Evolutionary conservation across 1,140 invertebrate species (phyloP), one percentile per base, ranked within the genome.

Genomic region (Drosophila mauritiana): DNA sequence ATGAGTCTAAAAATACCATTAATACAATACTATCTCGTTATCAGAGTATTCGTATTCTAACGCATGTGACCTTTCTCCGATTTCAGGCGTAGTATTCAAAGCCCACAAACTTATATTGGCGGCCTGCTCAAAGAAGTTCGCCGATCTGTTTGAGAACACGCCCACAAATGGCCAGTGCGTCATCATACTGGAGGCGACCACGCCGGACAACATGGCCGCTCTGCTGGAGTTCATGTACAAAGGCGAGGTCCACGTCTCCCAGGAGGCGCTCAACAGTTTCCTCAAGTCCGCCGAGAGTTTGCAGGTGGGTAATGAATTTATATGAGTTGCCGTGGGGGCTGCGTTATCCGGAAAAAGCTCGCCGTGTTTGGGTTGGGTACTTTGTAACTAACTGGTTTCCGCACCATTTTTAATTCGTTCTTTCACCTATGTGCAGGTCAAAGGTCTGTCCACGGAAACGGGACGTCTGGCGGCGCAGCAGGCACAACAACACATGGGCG

Each of bases 161-260:
- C 97, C 97, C 61, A 95, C 96, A 92, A 95, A 96, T 82, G 95
- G 96, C 73, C 95, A 95, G 81, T 94, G 96, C 81, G 95, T 97
- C 82, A 96, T 98, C 79, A 97, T 98, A 88, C 93, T 98, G 89
- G 97, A 97, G 93, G 97, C 97, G 58, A 98, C 97, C 62, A 95
- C 95, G 65, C 96, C 97, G 40, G 95, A 96, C 82, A 97, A 98
- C 92, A 97, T 98, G 96, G 95, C 96, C 62, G 97, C 97, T 7
- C 94, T 98, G 45, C 94, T 98, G 57, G 97, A 98, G 93, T 98
- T 98, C 93, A 98, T 98, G 97, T 98, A 98, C 93, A 97, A 97
- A 92, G 97, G 97, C 10, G 97, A 97, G 93, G 97, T 98, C 69
- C 96, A 97, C 92, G 96, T 97, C 72, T 97, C 96, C 79, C 97